phyloP scores from a whole-genome alignment of 2,888 invertebrate species.

The Aporophyla lueneburgensis region DNA sequence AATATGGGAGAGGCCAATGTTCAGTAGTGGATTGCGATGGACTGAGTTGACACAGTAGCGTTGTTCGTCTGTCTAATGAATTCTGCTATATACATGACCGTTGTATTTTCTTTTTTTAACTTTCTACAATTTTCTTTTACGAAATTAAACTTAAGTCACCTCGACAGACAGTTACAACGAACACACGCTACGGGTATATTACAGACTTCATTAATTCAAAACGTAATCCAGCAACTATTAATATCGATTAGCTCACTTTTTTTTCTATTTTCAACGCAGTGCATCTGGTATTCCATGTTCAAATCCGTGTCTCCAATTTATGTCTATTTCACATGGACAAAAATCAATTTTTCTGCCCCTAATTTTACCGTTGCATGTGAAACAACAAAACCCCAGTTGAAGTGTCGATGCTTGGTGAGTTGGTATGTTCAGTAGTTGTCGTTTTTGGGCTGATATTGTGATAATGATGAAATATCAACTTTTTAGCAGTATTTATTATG shows the following conservation, averaged over 20 bases:
- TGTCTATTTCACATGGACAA: background rate
- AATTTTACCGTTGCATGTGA: background rate
- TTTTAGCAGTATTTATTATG: background rate
- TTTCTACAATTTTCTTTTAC: background rate
- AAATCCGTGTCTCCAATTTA: background rate
- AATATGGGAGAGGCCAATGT: too few relatives aligned
- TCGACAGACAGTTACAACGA: slow-evolving; percentile 2
- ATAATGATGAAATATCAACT: background rate
- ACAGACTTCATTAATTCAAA: slow-evolving; percentile 34
- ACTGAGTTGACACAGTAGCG: background rate
- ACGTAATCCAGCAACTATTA: slow-evolving; percentile 35
- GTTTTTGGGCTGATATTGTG: background rate
- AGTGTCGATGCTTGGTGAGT: background rate
- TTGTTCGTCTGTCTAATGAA: background rate
- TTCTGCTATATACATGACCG: too few relatives aligned
- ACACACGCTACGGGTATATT: slow-evolving; percentile 26
- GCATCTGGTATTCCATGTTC: slow-evolving; percentile 1
- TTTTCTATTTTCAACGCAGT: slow-evolving; percentile 13
- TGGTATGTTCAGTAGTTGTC: background rate
- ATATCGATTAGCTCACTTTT: slow-evolving; percentile 32
- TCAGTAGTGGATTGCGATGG: too few relatives aligned
- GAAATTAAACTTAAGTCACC: background rate
- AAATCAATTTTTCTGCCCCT: background rate
- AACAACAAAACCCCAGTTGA: too few relatives aligned
- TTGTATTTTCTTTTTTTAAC: background rate